phyloP scores from a whole-genome alignment of 2,113 vertebrate species.

The Larimichthys crocea region DNA sequence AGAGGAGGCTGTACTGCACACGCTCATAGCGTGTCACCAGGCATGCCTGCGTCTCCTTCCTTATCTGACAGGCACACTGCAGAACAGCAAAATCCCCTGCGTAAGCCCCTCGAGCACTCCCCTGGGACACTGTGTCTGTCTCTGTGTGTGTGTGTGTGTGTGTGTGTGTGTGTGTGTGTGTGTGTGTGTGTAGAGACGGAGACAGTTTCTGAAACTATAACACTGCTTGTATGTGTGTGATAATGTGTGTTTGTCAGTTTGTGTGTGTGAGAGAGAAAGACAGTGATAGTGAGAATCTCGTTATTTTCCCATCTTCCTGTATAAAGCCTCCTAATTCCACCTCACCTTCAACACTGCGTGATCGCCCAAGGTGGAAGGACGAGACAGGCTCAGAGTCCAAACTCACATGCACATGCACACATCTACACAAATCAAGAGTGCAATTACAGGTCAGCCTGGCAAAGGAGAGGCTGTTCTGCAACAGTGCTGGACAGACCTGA shows the following conservation, averaged over 20 bases:
- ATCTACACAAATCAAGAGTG: slow-evolving; percentile 43
- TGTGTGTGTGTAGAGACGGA: slow-evolving; percentile 5
- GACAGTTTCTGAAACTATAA: slow-evolving; percentile 44
- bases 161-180: slow-evolving; percentile 19
- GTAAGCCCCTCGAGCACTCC: slow-evolving; percentile 76
- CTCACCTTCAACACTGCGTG: slow-evolving; percentile 66
- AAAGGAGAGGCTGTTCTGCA: slow-evolving; percentile 49
- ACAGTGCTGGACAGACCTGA: slow-evolving; percentile 17
- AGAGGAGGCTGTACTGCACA: slow-evolving; percentile 45
- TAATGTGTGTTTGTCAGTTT: slow-evolving; percentile 25
- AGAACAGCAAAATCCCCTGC: slow-evolving; percentile 77
- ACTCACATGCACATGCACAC: slow-evolving; percentile 15
- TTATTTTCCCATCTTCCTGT: slow-evolving; percentile 70
- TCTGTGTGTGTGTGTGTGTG: slow-evolving; percentile 24
- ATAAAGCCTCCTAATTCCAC: slow-evolving; percentile 69
- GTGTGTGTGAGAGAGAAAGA: slow-evolving; percentile 9
- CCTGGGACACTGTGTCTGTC: slow-evolving; percentile 48
- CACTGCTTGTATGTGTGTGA: slow-evolving; percentile 16
- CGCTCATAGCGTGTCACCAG: slow-evolving; percentile 68
- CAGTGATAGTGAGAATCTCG: slow-evolving; percentile 59
- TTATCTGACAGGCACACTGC: slow-evolving; percentile 83
- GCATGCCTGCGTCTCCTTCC: slow-evolving; percentile 64
- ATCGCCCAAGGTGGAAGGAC: slow-evolving; percentile 68
- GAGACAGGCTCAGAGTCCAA: slow-evolving; percentile 23
- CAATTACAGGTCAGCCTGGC: slow-evolving; percentile 66